phyloP scores from a whole-genome alignment of 2,797 vertebrate genomes.

The Alca torda region DNA sequence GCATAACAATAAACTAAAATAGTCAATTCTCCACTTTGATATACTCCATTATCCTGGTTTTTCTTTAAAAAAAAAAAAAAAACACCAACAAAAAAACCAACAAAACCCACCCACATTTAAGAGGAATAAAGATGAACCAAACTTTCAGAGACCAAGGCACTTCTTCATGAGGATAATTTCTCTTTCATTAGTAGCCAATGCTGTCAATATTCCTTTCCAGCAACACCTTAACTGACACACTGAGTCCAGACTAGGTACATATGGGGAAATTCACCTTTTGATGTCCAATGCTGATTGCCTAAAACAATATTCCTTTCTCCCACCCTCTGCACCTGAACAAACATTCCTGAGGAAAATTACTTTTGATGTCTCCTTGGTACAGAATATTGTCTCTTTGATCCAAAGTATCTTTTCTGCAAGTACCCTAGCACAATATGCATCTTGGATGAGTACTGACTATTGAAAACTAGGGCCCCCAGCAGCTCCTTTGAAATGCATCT shows the following conservation, averaged over 20 bases:
- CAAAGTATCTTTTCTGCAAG: not conserved
- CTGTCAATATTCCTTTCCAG: not conserved
- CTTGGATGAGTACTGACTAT: not conserved
- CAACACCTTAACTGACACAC: not conserved
- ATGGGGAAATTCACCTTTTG: conserved; percentile 19
- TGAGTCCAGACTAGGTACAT: not conserved
- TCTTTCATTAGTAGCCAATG: not conserved
- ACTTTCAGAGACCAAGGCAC: not conserved
- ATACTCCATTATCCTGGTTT: not conserved
- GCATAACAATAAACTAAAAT: not conserved
- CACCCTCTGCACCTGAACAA: conserved; percentile 59
- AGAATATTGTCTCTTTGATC: conserved; percentile 37
- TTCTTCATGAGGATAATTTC: not conserved
- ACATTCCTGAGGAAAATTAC: conserved; percentile 23
- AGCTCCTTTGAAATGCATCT: not conserved
- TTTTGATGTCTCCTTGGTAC: conserved; percentile 26
- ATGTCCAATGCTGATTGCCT: not conserved
- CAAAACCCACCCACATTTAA: not conserved
- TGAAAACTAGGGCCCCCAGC: not conserved
- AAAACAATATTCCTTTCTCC: conserved; percentile 33
- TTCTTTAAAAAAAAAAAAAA: not conserved
- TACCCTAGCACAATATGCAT: not conserved
- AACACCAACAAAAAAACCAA: not conserved
- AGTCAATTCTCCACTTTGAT: not conserved
- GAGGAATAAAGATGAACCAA: not conserved